Base-by-base conservation (phyloP, 2,113 vertebrate species). In the Scophthalmus maximus region DNA sequence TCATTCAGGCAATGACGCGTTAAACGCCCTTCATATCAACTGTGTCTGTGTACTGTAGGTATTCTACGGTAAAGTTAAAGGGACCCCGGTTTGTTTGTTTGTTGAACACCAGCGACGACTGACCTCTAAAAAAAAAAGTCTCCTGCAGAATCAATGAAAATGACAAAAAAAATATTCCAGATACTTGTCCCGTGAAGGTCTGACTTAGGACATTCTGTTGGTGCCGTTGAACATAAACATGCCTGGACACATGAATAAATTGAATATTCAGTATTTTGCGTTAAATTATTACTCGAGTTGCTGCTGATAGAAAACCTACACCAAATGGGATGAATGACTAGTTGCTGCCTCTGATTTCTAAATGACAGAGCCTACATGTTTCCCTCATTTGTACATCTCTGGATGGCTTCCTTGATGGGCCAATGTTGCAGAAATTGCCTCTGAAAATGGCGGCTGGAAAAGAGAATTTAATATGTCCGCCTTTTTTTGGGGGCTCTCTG, bases 401-500 rank as follows among this genome's bases (percentile, higher is more conserved):
- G 49, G 25, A 70, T 25, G 52, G 51, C 32, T 23, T 50, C 46
- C 50, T 29, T 62, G 40, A 60, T 82, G 52, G 53, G 36, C 63
- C 68, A 17, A 0, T 58, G 38, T 65, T 71, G 29, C 42, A 66
- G 14, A 50, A 73, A 84, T 71, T 32, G 57, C 30, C 52, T 86
- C 89, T 76, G 71, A 83, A 91, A 92, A 63, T 85, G 68, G 92
- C 86, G 92, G 87, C 90, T 87, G 69, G 25, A 75, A 71, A 86
- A 69, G 36, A 73, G 42, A 87, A 51, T 47, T 63, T 51, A 78
- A 64, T 83, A 29, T 72, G 68, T 36, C 71, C 42, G 20, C 7
- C 36, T 58, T 72, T 82, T 64, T 18, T 30, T 56, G 68, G 82
- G n/a, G 68, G 29, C 81, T 26, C 23, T 63, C 46, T 64, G 22